Conservation (phyloP, 2,797 vertebrate species). For the Buphagus erythrorhynchus region DNA sequence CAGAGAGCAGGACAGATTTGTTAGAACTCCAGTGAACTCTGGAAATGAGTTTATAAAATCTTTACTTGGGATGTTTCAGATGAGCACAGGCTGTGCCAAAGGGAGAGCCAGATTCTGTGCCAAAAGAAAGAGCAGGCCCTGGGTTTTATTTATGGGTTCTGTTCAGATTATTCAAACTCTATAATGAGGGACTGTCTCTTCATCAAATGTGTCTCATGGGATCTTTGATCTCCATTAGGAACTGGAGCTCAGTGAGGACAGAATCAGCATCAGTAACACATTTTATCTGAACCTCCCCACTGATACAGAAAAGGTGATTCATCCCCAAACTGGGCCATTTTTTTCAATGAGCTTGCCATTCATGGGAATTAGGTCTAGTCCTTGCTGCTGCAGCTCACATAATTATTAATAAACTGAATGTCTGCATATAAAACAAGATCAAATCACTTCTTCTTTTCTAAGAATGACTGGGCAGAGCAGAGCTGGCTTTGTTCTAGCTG, state of each 20-base stretch:
- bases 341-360: slow-evolving; percentile 40
- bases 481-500: neutral
- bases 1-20: slow-evolving; percentile 40
- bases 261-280: slow-evolving; percentile 49
- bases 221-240: slow-evolving; percentile 71
- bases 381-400: neutral
- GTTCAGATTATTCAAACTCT: slow-evolving; percentile 61
- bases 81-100: neutral
- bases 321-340: slow-evolving; percentile 18
- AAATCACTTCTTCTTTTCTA: neutral
- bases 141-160: neutral
- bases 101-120: slow-evolving; percentile 50
- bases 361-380: slow-evolving; percentile 31
- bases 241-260: slow-evolving; percentile 2
- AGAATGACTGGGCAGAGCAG: neutral
- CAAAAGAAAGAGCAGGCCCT: slow-evolving; percentile 28
- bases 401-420: slow-evolving; percentile 49
- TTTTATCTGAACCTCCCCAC: slow-evolving; percentile 21
- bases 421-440: slow-evolving; percentile 52
- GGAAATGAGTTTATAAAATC: slow-evolving; percentile 51
- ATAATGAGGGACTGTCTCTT: slow-evolving; percentile 67
- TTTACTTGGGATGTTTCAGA: slow-evolving; percentile 59
- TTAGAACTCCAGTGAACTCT: slow-evolving; percentile 32
- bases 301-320: neutral
- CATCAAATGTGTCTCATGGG: slow-evolving; percentile 52